Base-by-base conservation (phyloP, 2,797 vertebrate genomes). In the Halcyon chelicuti region DNA sequence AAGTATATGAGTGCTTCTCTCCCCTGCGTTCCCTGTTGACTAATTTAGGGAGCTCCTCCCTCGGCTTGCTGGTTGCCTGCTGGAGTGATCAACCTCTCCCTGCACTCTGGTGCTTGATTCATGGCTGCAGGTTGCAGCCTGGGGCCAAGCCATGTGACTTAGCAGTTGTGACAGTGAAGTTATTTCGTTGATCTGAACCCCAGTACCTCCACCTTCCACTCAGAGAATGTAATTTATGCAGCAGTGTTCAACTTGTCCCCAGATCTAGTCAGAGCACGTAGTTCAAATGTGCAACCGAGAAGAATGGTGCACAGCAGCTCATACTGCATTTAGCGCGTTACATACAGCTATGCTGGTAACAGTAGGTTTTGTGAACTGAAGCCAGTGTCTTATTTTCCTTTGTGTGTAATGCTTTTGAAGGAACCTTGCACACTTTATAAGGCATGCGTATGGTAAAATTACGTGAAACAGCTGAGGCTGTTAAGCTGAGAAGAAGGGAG, bases 101-200 rank as follows among this genome's bases (percentile, higher is more conserved):
- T 33, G 65, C 46, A 75, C 60, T 67, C 66, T 57, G 31, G 20
- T 0, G 0, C 28, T 73, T 0, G 0, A 37, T 29, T 62, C 40
- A 5, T 0, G 0, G 58, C 79, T 52, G 20, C 33, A 54, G 18
- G 20, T 60, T 47, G 16, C 31, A 42, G 9, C 39, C 26, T 31
- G 12, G 37, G 11, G 35, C 60, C 77, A 52, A 52, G 28, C 18
- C 6, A 0, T 28, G 18, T 8, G 16, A 35, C 10, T 52, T 60
- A 33, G 26, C 51, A 55, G 22, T 37, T 57, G 14, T 33, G 57
- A 28, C 35, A 29, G 31, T 29, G 63, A 55, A 20, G 35, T 58
- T 84, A 13, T 33, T 68, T 52, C 10, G 1, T 77, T 40, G 23
- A 40, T 71, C 31, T 74, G 81, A 83, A 16, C 65, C 15, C n/a